Base-by-base conservation (phyloP, 92 coral and sea anemone genomes). In the Epizoanthus fatuus region DNA sequence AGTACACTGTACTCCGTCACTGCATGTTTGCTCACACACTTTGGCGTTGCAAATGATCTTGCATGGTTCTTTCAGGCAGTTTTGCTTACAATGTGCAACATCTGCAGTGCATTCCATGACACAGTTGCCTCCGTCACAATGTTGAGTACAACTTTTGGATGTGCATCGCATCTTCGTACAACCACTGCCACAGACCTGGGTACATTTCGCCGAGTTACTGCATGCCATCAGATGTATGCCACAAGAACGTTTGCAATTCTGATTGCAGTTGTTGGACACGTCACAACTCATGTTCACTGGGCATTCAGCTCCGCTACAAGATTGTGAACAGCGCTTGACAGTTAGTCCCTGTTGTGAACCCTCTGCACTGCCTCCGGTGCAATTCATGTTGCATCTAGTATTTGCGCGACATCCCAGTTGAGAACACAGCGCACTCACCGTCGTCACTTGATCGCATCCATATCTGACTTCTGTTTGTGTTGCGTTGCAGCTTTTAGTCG, bases 361-460 rank as follows among this genome's bases (percentile, higher is more conserved):
- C 1, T 13, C 57, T 0, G 82, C 82, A 20, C 82, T 77, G 39
- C 19, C 25, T 32, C 40, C 42, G 1, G 58, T 60, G 82, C 82
- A 77, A 16, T 60, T 54, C 82, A 77, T 77, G 57, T 77, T 59
- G 71, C 82, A 77, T 5, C 69, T n/a, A n/a, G 58, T n/a, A 62
- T 77, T 77, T 17, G 25, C 57, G 59, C 63, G 20, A 40, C 82
- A 77, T 9, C 65, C 16, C 51, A 49, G 45, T 39, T 77, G 82
- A 12, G 10, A 16, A 69, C 82, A 77, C 5, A 77, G 55, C 57
- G 19, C 71, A 3, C 44, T 35, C 5, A 77, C 4, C 20, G 70
- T 10, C 11, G 15, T 42, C 8, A 42, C 68, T 4, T 54, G 70
- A 8, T 77, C 82, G 69, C 82, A 77, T 8, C 7, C 57, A 25